Base-by-base conservation (phyloP, 2,113 vertebrate genomes). In the Colossoma macropomum region DNA sequence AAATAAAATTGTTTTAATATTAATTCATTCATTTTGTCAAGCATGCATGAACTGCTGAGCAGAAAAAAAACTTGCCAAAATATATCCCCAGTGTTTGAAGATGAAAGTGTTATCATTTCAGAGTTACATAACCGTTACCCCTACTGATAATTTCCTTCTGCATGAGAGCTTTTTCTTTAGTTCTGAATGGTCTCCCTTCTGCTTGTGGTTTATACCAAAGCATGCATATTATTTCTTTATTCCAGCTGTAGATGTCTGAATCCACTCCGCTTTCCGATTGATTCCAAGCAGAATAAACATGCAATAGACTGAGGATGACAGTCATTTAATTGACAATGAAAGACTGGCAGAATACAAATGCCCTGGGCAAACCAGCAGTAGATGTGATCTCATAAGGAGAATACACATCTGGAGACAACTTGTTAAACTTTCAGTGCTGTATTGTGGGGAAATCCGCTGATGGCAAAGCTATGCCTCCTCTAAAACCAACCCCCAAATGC, bases 1-100 rank as follows among this genome's bases (percentile, higher is more conserved):
- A 54, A 75, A 65, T 16, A n/a, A 52, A 81, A 19, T 38, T 85
- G 80, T 85, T 91, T 89, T 86, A 82, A 66, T 60, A 54, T 81
- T 81, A 89, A 92, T 89, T 87, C 77, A 89, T 83, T 73, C 34
- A 85, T 88, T 89, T 86, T 83, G 86, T 89, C 85, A 91, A 87
- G 87, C 45, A 8, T 63, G 85, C 86, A 86, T 79, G 88, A 89
- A 92, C 86, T 88, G 88, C 89, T 90, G 88, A 91, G 70, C 82
- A 80, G 68, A 86, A 83, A 88, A 87, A 83, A 91, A 88, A 85
- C 73, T 63, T 77, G 82, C 86, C 81, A 83, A 75, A 75, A 70
- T 69, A 74, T 30, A 75, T 87, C 82, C 84, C 48, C 7, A 28
- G 74, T 76, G 69, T 88, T 77, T 87, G 54, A 70, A 84, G 48